Evolutionary conservation across 1,140 invertebrate species (phyloP).

Genomic region (Papilio machaon): DNA sequence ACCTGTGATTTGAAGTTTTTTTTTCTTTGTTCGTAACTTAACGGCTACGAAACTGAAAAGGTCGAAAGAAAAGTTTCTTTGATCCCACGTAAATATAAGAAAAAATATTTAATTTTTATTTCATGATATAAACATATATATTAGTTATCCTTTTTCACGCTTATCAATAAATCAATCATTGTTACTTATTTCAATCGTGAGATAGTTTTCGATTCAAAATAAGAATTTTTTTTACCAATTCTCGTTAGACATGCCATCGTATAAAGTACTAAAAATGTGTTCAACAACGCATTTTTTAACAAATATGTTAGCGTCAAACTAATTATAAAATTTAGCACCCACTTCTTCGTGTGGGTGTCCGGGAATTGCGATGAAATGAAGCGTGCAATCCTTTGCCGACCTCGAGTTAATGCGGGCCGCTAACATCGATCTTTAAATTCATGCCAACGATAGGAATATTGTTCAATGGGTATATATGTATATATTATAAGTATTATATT

Average conservation of each 20-base stretch:
- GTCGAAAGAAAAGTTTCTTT: constrained; percentile 15
- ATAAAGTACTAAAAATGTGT: too few species aligned
- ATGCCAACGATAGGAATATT: too few species aligned
- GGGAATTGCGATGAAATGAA: background rate
- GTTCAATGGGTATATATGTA: too few species aligned
- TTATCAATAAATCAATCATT: too few species aligned
- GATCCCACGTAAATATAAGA: background rate
- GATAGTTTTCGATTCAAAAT: too few species aligned
- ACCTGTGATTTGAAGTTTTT: constrained; percentile 1
- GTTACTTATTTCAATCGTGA: too few species aligned
- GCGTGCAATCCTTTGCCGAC: constrained; percentile 2
- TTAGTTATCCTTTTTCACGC: too few species aligned
- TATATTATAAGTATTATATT: too few species aligned
- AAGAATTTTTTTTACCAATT: too few species aligned
- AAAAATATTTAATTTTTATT: background rate
- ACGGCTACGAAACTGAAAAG: constrained; percentile 13
- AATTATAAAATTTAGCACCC: background rate
- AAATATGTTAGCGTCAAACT: background rate
- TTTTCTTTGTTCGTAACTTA: constrained; percentile 8
- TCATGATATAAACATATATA: background rate
- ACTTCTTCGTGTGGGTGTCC: background rate
- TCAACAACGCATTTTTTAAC: too few species aligned
- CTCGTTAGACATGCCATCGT: too few species aligned
- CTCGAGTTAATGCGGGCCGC: background rate
- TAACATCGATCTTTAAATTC: background rate